Base-by-base conservation (phyloP, 1,140 invertebrate species). In the Drosophila baimaii region DNA sequence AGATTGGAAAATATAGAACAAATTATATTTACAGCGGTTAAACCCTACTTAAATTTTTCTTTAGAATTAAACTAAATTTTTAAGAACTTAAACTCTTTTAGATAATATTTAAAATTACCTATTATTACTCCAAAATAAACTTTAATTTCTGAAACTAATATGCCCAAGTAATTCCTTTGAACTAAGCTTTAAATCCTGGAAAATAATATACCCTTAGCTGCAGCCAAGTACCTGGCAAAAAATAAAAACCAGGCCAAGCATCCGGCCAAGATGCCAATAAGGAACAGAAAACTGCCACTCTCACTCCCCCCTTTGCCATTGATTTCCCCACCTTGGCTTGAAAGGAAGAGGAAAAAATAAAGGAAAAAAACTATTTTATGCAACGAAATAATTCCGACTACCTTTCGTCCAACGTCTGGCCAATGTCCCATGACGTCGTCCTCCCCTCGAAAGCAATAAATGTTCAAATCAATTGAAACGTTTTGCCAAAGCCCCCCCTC, bases 391-490 rank as follows among this genome's bases (percentile, higher is more conserved):
- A 77, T 76, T 75, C 66, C 66, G 68, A 80, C 76, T 86, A 86
- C 83, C 83, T 88, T 76, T 71, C 43, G 39, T 10, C 25, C 35
- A 19, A 49, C 57, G 77, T 73, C 79, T 82, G 74, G 68, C 33
- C 61, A 62, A 49, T 55, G 56, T 84, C 71, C 76, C 81, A 80
- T 43, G 81, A 46, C 70, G 56, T 59, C 70, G 56, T 59, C 62
- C 59, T 46, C n/a, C 71, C 72, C 64, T 69, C 65, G 72, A 69
- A 84, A 89, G 84, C 85, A 89, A 89, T 89, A 89, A 89, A 89
- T 89, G 84, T 84, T 89, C 69, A 72, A 89, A 89, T 89, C 84
- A 89, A 89, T 89, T 89, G 84, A 89, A 89, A 82, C 80, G 77
- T 89, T 89, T 88, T 89, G 51, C 80, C 62, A 89, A 88, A 72